These are phyloP conservation scores for Spizella passerina DNA, from an alignment of 2,797 vertebrate species.

Conservation along the genomic window DNA sequence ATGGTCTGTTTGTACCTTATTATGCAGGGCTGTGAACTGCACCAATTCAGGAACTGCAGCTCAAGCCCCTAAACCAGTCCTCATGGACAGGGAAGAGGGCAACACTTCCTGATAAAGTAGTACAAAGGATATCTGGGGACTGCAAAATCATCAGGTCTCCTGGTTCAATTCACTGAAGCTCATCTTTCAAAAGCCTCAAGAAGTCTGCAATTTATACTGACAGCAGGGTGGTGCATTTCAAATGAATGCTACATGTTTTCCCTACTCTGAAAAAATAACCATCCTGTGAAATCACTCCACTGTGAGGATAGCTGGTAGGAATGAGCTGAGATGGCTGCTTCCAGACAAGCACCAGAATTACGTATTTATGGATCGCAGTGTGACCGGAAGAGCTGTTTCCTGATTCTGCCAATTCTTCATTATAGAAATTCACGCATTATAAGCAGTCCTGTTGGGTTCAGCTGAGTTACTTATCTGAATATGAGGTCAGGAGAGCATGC, in stretches of 20 bases:
- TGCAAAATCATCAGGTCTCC: not conserved
- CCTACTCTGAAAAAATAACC: not conserved
- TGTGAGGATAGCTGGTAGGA: not conserved
- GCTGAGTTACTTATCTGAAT: not conserved
- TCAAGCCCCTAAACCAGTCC: not conserved
- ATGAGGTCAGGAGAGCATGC: not conserved
- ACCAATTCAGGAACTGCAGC: not conserved
- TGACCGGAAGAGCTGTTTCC: fast-evolving
- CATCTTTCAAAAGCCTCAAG: not conserved
- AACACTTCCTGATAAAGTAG: not conserved
- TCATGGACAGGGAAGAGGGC: not conserved
- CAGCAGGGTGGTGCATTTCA: not conserved
- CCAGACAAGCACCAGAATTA: not conserved
- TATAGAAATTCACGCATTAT: not conserved
- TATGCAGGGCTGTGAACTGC: not conserved
- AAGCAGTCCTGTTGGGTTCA: not conserved
- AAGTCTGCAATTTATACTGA: not conserved
- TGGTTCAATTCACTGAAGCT: not conserved
- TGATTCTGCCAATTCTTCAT: not conserved
- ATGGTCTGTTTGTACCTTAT: not conserved
- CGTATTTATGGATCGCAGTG: not conserved
- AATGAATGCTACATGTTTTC: not conserved
- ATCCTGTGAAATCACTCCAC: not conserved
- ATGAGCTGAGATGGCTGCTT: not conserved
- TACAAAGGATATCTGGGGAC: not conserved